A percentile compares a stretch with the other conserved stretches of the same genome.
Conservation (phyloP, 2,797 vertebrate species). For the Mormyrus hasselquistii region DNA sequence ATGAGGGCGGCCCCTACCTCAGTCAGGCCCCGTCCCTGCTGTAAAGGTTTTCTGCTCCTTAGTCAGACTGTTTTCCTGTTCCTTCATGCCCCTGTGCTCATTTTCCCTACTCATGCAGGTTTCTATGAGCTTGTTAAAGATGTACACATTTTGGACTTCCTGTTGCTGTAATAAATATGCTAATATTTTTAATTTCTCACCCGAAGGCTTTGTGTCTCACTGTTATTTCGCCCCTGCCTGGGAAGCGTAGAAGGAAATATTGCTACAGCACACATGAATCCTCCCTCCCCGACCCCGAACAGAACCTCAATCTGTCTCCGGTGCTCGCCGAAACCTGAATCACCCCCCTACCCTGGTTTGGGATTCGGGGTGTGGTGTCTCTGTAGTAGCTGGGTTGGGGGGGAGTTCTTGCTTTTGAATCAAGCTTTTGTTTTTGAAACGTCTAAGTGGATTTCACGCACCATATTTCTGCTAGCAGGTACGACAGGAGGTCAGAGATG, state of each 20-base stretch:
- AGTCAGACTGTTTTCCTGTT: slow-evolving; percentile 42
- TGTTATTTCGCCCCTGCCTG: slow-evolving; percentile 7
- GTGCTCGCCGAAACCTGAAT: not conserved
- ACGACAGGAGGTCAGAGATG: not conserved
- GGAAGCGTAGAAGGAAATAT: not conserved
- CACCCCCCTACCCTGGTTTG: not conserved
- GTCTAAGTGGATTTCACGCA: not conserved
- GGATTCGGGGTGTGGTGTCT: not conserved
- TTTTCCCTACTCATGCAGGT: slow-evolving; percentile 53
- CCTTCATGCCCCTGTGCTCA: slow-evolving; percentile 44
- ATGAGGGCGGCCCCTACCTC: not conserved
- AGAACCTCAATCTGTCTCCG: not conserved
- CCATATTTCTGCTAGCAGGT: not conserved
- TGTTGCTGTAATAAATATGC: slow-evolving; percentile 77
- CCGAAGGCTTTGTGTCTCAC: slow-evolving; percentile 52
- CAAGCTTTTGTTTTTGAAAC: not conserved
- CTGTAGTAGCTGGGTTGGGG: not conserved
- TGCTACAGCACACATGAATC: not conserved
- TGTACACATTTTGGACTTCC: slow-evolving; percentile 64
- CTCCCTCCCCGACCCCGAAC: not conserved
- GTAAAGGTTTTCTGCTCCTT: slow-evolving; percentile 25
- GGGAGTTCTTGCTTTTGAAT: not conserved
- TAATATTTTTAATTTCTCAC: slow-evolving; percentile 78
- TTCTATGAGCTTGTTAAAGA: slow-evolving; percentile 59
- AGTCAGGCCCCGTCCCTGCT: not conserved